Evolutionary conservation across 1,140 invertebrate species (phyloP), one percentile per base, ranked within the genome.

Genomic region (Rhagoletis zephyria): DNA sequence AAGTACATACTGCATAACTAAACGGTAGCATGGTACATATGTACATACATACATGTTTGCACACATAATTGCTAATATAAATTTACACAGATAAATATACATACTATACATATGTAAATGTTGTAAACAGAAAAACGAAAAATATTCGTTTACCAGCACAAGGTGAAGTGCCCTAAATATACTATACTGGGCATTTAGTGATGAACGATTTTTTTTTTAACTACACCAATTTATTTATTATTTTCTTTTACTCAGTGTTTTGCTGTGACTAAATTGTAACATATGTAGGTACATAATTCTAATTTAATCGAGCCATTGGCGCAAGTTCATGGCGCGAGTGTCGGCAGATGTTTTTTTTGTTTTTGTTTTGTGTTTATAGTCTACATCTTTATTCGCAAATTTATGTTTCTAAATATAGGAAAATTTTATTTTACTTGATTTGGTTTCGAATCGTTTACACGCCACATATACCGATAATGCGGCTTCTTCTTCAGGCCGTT

Each of bases 161-260:
- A 67, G 40, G 64, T 67, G 64, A 16, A 45, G n/a, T 74, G 4
- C 45, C 12, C 42, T 14, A 12, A 74, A 48, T 74, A 14, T 12
- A 74, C 10, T 63, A 14, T 63, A 63, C 4, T 63, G 5, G 51
- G 51, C 51, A 56, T 10, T 56, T 1, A 56, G 51, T 10, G 30
- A 30, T 30, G 30, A 30, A 30, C 30, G 30, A 30, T 30, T 30
- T 1, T 56, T 56, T 56, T 56, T 56, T 56, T 14, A 74, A 14
- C 45, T 48, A 42, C 67, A 12, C 14, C 9, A n/a, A 74, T 74
- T 74, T 74, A 74, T 74, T 74, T 74, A 74, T 74, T 74, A 74
- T 45, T 74, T 12, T 48, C 45, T 45, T 74, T 74, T 45, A 16
- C 4, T 48, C 16, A 30, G 1, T 67, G 10, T 67, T 67, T 67